Percentiles rank a stretch among this genome's conserved stretches.
Evolutionary conservation across 2,113 vertebrate species (phyloP).

Genomic region (Pelmatolapia mariae): DNA sequence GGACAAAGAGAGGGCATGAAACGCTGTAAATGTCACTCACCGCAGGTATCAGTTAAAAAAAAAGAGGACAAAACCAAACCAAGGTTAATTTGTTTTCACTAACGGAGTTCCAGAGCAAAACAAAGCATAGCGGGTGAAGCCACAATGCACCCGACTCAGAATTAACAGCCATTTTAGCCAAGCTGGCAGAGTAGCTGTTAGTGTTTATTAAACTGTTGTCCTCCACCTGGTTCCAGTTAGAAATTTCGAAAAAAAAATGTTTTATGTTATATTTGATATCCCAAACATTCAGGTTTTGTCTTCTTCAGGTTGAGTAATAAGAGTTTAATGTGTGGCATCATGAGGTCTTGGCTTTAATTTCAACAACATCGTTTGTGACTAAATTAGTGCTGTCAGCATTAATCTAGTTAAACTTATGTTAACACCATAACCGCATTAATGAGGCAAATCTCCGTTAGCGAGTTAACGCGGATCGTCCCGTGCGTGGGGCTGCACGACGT

Average conservation of each 20-base stretch:
- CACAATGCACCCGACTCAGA: neutral
- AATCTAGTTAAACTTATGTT: neutral
- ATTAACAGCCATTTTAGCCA: neutral
- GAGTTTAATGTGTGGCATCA: neutral
- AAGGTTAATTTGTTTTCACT: neutral
- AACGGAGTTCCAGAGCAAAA: neutral
- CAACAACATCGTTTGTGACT: neutral
- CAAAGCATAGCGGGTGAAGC: neutral
- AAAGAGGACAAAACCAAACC: neutral
- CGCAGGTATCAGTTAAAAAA: neutral
- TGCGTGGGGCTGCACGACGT: neutral
- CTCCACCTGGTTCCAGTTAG: neutral
- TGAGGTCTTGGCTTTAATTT: neutral
- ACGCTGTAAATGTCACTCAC: neutral
- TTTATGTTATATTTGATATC: neutral
- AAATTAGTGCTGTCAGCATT: neutral
- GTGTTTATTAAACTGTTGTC: neutral
- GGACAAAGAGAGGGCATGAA: neutral
- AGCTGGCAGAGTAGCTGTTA: neutral
- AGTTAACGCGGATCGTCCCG: rapidly evolving
- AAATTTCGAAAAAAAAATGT: neutral
- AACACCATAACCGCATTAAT: rapidly evolving
- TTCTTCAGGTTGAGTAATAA: neutral
- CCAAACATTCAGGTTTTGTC: neutral
- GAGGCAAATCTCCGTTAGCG: rapidly evolving